Base-by-base conservation (phyloP, 2,797 vertebrate species). In the Loriculus beryllinus region DNA sequence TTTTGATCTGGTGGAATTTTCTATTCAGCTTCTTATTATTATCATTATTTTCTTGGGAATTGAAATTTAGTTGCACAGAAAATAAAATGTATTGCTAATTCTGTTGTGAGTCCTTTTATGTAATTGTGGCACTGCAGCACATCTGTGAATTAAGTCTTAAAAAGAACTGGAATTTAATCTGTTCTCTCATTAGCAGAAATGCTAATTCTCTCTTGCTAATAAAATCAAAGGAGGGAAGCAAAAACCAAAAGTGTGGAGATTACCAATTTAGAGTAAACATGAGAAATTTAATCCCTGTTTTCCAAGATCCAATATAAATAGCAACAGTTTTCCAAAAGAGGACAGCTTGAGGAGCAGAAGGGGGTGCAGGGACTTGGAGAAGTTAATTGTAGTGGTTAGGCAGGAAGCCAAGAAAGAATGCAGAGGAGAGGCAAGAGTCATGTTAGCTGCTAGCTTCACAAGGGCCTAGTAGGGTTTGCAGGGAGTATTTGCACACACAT, bases 101-200 rank as follows among this genome's bases (percentile, higher is more conserved):
- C 56, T 88, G 45, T 35, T 45, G 48, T 5, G 7, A 57, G 93
- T 35, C 37, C 60, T 88, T 72, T 93, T 59, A 77, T 77, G 49
- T 90, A 43, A 8, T 49, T 84, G 40, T 90, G 45, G 48, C 54
- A 47, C 20, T 86, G 72, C 17, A 8, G 26, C 63, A 80, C 67
- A 90, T 70, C 37, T 79, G 70, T 89, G 68, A 94, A 82, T 94
- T 86, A 83, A 81, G 68, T 63, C 48, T 86, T 63, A 45, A 91
- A 45, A 65, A 70, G 16, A 95, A 51, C 25, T 87, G 51, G 54
- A 93, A 63, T 95, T 82, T 68, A 57, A 14, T 67, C n/a, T 33
- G 47, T 84, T 92, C 45, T 72, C 25, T 93, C n/a, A 14, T 76
- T 87, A 92, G 60, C 39, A 69, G 64, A 84, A 91, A 87, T 69